These are phyloP conservation scores for Teleogryllus oceanicus DNA, from an alignment of 2,888 invertebrate genomes.

Conservation along the genomic window DNA sequence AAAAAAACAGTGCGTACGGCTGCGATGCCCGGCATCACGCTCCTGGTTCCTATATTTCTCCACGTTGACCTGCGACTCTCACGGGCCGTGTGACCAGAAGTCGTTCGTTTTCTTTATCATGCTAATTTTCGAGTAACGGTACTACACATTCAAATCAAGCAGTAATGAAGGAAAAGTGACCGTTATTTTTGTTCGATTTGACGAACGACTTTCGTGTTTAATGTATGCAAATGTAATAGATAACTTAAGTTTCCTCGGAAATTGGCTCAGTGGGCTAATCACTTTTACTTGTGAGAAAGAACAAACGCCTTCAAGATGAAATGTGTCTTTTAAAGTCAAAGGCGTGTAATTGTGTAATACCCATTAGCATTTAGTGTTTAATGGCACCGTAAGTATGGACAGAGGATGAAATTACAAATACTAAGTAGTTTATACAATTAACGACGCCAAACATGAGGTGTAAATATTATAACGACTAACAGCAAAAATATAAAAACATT, in stretches of 20 bases:
- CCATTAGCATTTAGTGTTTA: too few relatives aligned
- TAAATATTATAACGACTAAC: too few relatives aligned
- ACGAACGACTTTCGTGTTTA: neutral
- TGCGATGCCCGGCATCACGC: neutral
- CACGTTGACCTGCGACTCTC: neutral
- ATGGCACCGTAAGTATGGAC: too few relatives aligned
- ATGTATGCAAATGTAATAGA: neutral
- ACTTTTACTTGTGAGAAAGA: neutral
- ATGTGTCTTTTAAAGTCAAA: too few relatives aligned
- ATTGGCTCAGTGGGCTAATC: neutral
- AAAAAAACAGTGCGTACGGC: neutral
- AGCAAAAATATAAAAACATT: too few relatives aligned
- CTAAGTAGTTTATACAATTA: too few relatives aligned
- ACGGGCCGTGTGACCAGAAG: neutral
- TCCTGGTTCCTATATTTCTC: neutral
- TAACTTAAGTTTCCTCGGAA: neutral
- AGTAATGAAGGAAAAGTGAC: neutral
- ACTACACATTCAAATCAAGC: neutral
- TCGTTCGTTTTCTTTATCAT: neutral
- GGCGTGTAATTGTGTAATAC: too few relatives aligned
- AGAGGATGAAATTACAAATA: too few relatives aligned
- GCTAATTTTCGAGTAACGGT: neutral
- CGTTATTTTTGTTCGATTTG: neutral
- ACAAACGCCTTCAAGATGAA: too few relatives aligned
- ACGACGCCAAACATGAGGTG: too few relatives aligned